phyloP scores from a whole-genome alignment of 2,888 invertebrate species.

The Acheta domesticus region DNA sequence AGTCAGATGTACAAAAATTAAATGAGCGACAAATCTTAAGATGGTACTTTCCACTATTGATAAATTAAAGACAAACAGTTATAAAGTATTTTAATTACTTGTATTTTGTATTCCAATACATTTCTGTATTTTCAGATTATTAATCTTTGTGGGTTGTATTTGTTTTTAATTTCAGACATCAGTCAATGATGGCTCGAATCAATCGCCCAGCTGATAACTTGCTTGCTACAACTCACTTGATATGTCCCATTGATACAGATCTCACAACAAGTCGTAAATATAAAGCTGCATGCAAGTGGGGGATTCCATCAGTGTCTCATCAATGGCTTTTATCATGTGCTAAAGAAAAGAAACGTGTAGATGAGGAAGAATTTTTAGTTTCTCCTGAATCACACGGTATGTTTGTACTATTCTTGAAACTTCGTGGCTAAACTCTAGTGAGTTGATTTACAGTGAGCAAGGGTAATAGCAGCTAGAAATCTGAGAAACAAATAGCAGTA shows the following conservation, averaged over 20 bases:
- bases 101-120: neutral
- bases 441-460: too few relatives aligned
- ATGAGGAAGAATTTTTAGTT: constrained; percentile 56
- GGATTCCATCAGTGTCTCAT: constrained; percentile 71
- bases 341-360: constrained; percentile 43
- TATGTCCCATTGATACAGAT: constrained; percentile 58
- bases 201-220: constrained; percentile 51
- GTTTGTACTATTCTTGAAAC: neutral
- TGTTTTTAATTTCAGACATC: constrained; percentile 49
- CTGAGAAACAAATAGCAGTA: too few relatives aligned
- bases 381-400: constrained; percentile 40
- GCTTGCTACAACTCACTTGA: constrained; percentile 72
- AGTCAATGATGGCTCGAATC: constrained; percentile 65
- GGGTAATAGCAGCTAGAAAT: too few relatives aligned
- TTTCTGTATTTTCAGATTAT: neutral
- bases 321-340: constrained; percentile 76
- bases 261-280: constrained; percentile 76
- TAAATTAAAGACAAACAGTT: too few relatives aligned
- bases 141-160: neutral
- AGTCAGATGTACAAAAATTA: too few relatives aligned
- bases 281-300: constrained; percentile 80
- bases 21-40: too few relatives aligned
- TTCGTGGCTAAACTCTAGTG: too few relatives aligned
- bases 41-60: too few relatives aligned
- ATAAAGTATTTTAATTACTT: neutral